Conservation (phyloP, 2,888 invertebrate species). For the Coelinius sp. region DNA sequence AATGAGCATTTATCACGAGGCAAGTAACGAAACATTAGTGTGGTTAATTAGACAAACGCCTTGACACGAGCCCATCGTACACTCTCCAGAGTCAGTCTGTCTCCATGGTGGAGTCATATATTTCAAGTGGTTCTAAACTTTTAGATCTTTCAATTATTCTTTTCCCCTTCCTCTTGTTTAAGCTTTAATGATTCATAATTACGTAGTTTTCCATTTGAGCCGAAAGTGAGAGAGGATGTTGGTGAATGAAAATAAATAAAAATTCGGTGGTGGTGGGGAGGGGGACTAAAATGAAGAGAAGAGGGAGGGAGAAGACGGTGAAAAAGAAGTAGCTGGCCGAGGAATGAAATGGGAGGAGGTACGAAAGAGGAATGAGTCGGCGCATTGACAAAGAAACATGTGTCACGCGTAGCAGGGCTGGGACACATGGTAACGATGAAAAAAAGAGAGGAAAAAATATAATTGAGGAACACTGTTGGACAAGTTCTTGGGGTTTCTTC, state of each 20-base stretch:
- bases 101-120: conserved; percentile 19
- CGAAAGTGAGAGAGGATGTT: conserved; percentile 9
- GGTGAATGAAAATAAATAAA: background rate
- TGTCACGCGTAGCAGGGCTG: conserved; percentile 43
- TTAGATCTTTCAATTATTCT: conserved; percentile 13
- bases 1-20: conserved; percentile 46
- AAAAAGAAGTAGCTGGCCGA: conserved; percentile 38
- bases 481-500: conserved; percentile 4
- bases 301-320: conserved; percentile 29
- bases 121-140: background rate
- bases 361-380: conserved; percentile 42
- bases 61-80: conserved; percentile 28
- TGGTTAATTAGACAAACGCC: conserved; percentile 51
- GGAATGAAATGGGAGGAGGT: conserved; percentile 38
- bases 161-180: conserved; percentile 6
- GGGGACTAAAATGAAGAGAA: no score
- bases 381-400: conserved; percentile 44
- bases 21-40: conserved; percentile 50
- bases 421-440: conserved; percentile 36
- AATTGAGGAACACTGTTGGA: conserved; percentile 37
- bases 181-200: conserved; percentile 43
- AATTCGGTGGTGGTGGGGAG: no score
- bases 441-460: conserved; percentile 10
- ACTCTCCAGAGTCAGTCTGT: background rate
- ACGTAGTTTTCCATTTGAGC: conserved; percentile 42